These are phyloP conservation scores for Sipha flava DNA, from an alignment of 1,140 invertebrate species.

Conservation along the genomic window DNA sequence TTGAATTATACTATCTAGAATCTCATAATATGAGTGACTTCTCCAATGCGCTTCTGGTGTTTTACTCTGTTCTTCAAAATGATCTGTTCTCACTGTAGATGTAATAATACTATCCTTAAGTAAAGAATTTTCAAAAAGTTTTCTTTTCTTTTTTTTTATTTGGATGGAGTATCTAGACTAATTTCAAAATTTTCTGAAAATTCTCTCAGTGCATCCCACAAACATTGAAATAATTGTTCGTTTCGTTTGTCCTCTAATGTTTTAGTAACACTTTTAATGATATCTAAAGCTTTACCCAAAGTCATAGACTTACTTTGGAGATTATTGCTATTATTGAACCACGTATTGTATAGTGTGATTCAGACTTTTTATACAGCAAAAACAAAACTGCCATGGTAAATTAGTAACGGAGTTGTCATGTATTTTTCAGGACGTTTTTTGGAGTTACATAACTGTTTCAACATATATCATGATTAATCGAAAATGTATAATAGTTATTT, in stretches of 20 bases:
- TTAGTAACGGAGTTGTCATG: too few species aligned
- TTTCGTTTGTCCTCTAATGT: background rate
- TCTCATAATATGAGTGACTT: background rate
- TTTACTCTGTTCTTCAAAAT: background rate
- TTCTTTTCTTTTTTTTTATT: background rate
- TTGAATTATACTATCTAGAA: background rate
- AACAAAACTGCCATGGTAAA: too few species aligned
- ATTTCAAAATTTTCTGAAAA: background rate
- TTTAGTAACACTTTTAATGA: background rate
- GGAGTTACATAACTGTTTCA: too few species aligned
- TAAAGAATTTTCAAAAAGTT: background rate
- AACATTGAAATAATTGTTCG: background rate
- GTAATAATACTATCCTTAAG: background rate
- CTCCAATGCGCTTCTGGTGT: background rate
- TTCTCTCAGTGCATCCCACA: background rate
- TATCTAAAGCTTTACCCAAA: background rate
- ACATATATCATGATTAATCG: too few species aligned
- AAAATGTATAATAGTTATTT: too few species aligned
- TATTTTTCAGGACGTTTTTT: too few species aligned
- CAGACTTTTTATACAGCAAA: too few species aligned
- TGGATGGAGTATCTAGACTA: background rate
- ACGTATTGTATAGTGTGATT: too few species aligned
- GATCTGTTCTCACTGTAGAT: background rate
- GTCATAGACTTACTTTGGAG: background rate
- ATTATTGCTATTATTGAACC: too few species aligned